Evolutionary conservation across 2,888 invertebrate species (phyloP).

Genomic region (Prenolepis imparis): DNA sequence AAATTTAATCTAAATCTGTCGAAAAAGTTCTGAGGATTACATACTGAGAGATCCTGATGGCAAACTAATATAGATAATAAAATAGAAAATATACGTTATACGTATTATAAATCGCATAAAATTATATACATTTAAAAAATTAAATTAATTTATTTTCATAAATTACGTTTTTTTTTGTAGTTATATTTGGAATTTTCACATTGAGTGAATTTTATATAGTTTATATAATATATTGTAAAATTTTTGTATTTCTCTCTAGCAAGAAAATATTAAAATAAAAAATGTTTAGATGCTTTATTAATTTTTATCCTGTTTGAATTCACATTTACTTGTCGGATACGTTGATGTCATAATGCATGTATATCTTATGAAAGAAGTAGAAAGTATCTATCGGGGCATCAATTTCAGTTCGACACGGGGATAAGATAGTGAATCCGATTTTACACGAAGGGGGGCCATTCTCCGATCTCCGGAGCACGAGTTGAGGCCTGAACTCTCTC

Average conservation of each 20-base stretch:
- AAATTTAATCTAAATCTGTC: not conserved
- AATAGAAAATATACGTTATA: not conserved
- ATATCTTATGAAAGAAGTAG: not conserved
- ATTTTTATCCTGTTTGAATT: not conserved
- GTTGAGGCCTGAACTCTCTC: not conserved
- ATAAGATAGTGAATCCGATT: slow-evolving; percentile 14
- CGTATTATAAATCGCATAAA: not conserved
- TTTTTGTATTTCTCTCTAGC: not conserved
- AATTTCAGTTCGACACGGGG: slow-evolving; percentile 19
- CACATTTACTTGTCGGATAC: not conserved
- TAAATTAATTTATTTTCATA: not conserved
- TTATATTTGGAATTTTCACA: not conserved
- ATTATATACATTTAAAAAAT: not conserved
- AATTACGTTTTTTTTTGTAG: not conserved
- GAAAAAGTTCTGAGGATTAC: not conserved
- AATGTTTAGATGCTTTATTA: not conserved
- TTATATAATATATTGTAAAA: not conserved
- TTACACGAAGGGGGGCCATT: not conserved
- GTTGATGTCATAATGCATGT: too few species aligned
- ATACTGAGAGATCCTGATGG: not conserved
- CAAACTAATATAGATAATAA: not conserved
- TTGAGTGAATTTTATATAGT: not conserved
- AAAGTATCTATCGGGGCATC: slow-evolving; percentile 29
- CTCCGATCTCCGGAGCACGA: slow-evolving; percentile 21
- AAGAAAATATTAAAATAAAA: not conserved